These are phyloP conservation scores for Eretmochelys imbricata DNA, from an alignment of 2,113 vertebrate genomes.

Conservation along the genomic window DNA sequence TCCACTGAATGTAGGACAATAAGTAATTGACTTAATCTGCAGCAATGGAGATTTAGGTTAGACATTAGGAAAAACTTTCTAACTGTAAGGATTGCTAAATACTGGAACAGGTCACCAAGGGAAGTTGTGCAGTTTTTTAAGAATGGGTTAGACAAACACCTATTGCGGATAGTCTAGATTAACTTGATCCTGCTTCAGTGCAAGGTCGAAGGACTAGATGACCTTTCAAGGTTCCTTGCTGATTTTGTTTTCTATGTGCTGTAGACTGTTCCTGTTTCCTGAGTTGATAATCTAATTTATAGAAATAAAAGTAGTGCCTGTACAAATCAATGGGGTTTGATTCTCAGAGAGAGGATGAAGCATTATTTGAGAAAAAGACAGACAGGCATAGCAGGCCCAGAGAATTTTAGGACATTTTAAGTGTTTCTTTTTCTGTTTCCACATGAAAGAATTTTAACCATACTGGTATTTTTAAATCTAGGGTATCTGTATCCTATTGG, in stretches of 20 bases:
- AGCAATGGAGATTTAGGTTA: too few relatives aligned
- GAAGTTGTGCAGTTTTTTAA: too few relatives aligned
- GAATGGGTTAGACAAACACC: too few relatives aligned
- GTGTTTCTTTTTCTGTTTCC: background rate
- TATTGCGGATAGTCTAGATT: too few relatives aligned
- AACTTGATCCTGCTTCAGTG: too few relatives aligned
- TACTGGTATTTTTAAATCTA: too few relatives aligned
- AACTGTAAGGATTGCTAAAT: background rate
- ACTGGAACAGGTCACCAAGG: background rate
- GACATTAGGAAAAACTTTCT: too few relatives aligned
- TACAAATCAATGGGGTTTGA: background rate
- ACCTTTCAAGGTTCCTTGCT: too few relatives aligned
- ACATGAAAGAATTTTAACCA: background rate
- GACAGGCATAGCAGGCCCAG: background rate
- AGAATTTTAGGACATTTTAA: background rate
- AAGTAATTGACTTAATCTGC: too few relatives aligned
- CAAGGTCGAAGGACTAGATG: too few relatives aligned
- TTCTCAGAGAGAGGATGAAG: background rate
- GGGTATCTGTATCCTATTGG: background rate
- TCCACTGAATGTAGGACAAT: background rate
- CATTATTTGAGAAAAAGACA: background rate
- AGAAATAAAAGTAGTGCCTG: background rate
- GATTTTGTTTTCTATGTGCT: too few relatives aligned
- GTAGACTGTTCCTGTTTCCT: background rate
- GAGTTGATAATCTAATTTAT: slow-evolving; percentile 3